Percentiles rank a stretch among this genome's conserved stretches.
Conservation (phyloP, 2,113 vertebrate species). For the Ifrita kowaldi region DNA sequence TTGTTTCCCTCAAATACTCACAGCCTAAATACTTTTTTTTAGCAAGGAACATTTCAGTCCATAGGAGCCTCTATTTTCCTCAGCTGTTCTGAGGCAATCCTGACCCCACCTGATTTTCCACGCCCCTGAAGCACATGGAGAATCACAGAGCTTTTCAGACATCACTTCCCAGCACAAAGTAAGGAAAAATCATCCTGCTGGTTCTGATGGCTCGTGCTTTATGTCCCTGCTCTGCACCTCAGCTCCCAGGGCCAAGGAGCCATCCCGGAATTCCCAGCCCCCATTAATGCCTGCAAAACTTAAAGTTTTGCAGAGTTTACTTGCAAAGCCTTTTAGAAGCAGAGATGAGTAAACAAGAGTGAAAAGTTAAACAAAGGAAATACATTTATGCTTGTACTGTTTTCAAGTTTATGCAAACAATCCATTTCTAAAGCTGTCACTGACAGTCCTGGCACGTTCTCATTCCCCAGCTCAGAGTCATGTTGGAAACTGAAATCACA, state of each 20-base stretch:
- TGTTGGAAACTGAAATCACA: slow-evolving; percentile 27
- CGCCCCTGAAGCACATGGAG: background rate
- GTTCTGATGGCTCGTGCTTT: background rate
- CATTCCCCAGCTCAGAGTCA: slow-evolving; percentile 12
- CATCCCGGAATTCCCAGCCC: slow-evolving; percentile 30
- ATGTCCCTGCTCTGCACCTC: background rate
- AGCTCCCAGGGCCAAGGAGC: background rate
- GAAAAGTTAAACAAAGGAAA: slow-evolving; percentile 75
- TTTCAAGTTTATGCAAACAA: slow-evolving; percentile 76
- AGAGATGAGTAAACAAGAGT: slow-evolving; percentile 70
- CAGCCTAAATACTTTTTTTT: background rate
- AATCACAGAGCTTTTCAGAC: background rate
- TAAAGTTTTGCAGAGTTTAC: slow-evolving; percentile 74
- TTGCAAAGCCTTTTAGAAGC: slow-evolving; percentile 77
- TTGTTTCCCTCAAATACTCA: background rate
- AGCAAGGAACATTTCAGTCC: background rate
- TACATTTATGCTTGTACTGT: slow-evolving; percentile 73
- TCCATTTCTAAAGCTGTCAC: slow-evolving; percentile 66
- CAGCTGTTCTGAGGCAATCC: background rate
- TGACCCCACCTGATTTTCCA: background rate
- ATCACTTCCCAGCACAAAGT: background rate
- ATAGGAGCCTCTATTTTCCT: background rate
- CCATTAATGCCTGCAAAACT: slow-evolving; percentile 42
- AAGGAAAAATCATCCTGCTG: background rate
- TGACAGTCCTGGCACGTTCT: slow-evolving; percentile 62